These are phyloP conservation scores for Cyanoramphus novaezelandiae DNA, from an alignment of 2,113 vertebrate genomes.

Conservation along the genomic window DNA sequence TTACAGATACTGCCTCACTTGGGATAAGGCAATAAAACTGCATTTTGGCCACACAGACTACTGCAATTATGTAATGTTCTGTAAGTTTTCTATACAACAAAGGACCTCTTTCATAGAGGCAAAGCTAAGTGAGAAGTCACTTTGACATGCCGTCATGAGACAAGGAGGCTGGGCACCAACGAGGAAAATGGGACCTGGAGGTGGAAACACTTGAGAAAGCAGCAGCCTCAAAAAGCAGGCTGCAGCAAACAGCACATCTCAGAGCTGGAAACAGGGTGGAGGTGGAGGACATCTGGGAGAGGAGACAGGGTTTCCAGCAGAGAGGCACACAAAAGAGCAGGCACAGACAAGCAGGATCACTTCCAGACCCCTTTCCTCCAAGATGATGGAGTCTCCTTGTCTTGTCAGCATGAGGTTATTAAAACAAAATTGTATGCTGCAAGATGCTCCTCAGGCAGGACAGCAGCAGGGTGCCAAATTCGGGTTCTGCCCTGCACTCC, in stretches of 20 bases:
- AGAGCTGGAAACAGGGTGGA: background rate
- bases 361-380: background rate
- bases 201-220: background rate
- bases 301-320: background rate
- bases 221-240: background rate
- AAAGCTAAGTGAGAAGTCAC: background rate
- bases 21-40: background rate
- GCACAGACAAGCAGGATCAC: background rate
- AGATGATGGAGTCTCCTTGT: background rate
- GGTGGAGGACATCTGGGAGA: background rate
- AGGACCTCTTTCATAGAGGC: background rate
- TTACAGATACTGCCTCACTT: background rate
- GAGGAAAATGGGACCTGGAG: background rate
- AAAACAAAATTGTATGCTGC: background rate
- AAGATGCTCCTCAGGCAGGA: background rate
- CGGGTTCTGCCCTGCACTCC: background rate
- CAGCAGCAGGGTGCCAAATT: rapidly evolving
- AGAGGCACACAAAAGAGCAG: background rate
- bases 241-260: background rate
- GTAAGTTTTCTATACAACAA: background rate
- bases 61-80: background rate
- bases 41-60: background rate
- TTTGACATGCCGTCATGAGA: background rate
- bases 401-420: background rate
- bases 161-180: background rate